phyloP scores from a whole-genome alignment of 1,140 invertebrate genomes.

The Diorhabda carinulata region DNA sequence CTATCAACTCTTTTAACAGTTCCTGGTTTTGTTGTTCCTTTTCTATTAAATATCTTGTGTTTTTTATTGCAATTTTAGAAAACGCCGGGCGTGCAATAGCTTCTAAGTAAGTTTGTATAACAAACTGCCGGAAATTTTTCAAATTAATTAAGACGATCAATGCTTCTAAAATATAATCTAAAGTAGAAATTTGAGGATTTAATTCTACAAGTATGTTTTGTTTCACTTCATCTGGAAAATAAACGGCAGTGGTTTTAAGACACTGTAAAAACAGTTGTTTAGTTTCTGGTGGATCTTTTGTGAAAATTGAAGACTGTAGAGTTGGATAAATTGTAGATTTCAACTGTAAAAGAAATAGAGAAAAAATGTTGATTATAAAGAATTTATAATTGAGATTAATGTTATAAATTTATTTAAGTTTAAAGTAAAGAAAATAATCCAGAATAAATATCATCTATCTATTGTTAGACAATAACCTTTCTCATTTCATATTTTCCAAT shows the following conservation, averaged over 20 bases:
- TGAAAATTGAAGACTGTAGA: neutral
- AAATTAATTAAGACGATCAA: conserved; percentile 21
- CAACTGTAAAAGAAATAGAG: neutral
- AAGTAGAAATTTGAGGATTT: conserved; percentile 12
- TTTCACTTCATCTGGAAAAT: conserved; percentile 47
- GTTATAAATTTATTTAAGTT: no score
- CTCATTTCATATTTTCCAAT: no score
- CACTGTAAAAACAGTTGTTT: conserved; percentile 39
- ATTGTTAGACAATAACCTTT: no score
- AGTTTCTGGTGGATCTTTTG: conserved; percentile 26
- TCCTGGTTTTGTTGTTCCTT: neutral
- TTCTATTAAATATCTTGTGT: conserved; percentile 9
- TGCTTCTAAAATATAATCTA: conserved; percentile 30
- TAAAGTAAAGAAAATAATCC: no score
- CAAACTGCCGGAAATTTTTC: conserved; percentile 19
- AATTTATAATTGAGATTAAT: no score
- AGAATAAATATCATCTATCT: no score
- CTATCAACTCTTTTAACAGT: neutral
- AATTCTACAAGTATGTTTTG: conserved; percentile 41
- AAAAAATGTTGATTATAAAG: no score
- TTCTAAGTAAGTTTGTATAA: conserved; percentile 22
- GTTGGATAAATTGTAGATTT: neutral
- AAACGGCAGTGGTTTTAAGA: conserved; percentile 43
- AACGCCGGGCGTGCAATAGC: conserved; percentile 9
- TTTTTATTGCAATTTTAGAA: conserved; percentile 15